A percentile compares a stretch with the other conserved stretches of the same genome.
Evolutionary conservation across 2,888 invertebrate genomes (phyloP).

Genomic region (Yponomeuta cagnagella): DNA sequence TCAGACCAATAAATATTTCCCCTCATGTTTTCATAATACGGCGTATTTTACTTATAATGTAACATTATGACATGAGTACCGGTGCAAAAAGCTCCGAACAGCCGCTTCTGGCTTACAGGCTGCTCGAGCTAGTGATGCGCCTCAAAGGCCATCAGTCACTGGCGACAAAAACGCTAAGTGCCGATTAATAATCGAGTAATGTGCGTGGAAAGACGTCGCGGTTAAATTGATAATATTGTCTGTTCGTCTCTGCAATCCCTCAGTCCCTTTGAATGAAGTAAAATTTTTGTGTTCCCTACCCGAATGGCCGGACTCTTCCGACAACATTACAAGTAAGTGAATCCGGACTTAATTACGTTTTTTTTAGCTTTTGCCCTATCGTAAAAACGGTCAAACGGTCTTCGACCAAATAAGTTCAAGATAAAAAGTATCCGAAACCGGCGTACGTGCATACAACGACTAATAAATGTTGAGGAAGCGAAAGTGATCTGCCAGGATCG

Average conservation of each 20-base stretch:
- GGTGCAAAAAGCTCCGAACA: slow-evolving; percentile 8
- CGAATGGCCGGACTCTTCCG: no score
- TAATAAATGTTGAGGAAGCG: no score
- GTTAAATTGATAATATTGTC: slow-evolving; percentile 2
- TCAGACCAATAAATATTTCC: slow-evolving; percentile 13
- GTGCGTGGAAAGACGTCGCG: background rate
- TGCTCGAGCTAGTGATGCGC: slow-evolving; percentile 3
- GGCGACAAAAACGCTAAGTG: slow-evolving; percentile 10
- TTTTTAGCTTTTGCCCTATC: no score
- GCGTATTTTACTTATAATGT: slow-evolving; percentile 14
- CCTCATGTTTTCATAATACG: slow-evolving; percentile 15
- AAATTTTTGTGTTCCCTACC: no score
- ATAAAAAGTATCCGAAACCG: no score
- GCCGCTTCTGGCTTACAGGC: slow-evolving; percentile 2
- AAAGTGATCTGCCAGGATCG: no score
- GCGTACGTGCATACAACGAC: no score
- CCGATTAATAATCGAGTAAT: slow-evolving; percentile 11
- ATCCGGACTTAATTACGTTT: no score
- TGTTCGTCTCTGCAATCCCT: background rate
- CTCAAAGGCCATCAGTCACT: slow-evolving; percentile 2
- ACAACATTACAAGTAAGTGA: no score
- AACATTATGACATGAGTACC: slow-evolving; percentile 8
- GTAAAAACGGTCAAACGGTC: no score
- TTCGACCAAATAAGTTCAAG: no score
- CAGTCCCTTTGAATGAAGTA: no score